phyloP scores from a whole-genome alignment of 2,888 invertebrate genomes.

The Cotesia congregata region DNA sequence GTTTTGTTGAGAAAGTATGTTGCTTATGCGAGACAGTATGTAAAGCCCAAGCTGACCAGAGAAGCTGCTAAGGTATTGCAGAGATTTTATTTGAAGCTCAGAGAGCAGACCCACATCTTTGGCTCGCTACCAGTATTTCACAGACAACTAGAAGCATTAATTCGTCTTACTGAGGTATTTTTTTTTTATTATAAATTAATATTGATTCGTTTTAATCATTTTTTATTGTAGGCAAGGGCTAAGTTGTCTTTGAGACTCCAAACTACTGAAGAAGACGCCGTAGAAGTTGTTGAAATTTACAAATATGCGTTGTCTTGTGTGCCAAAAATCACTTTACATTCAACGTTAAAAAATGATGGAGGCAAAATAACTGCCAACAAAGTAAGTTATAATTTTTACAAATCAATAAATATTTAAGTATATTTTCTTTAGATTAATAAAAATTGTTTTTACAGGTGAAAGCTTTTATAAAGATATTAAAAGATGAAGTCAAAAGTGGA shows the following conservation, averaged over 20 bases:
- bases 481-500: constrained; percentile 76
- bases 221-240: constrained; percentile 81
- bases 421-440: constrained; percentile 69
- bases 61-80: constrained; percentile 82
- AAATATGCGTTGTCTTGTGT: constrained; percentile 73
- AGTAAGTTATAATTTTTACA: constrained; percentile 53
- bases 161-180: constrained; percentile 82
- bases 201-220: neutral
- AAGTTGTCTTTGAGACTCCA: constrained; percentile 87
- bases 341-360: constrained; percentile 71
- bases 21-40: constrained; percentile 90
- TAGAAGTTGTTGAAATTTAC: constrained; percentile 88
- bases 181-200: constrained; percentile 2
- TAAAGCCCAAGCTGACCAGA: constrained; percentile 82
- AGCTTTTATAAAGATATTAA: constrained; percentile 80
- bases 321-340: constrained; percentile 48
- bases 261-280: constrained; percentile 85
- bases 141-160: constrained; percentile 90
- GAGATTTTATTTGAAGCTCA: constrained; percentile 85
- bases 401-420: constrained; percentile 28
- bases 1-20: constrained; percentile 89
- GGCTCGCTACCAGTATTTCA: constrained; percentile 83
- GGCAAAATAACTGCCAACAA: constrained; percentile 72
- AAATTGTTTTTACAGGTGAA: constrained; percentile 70
- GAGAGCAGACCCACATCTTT: constrained; percentile 76